Evolutionary conservation across 1,140 invertebrate genomes (phyloP).

Genomic region (Pygmarrhopalites habei): DNA sequence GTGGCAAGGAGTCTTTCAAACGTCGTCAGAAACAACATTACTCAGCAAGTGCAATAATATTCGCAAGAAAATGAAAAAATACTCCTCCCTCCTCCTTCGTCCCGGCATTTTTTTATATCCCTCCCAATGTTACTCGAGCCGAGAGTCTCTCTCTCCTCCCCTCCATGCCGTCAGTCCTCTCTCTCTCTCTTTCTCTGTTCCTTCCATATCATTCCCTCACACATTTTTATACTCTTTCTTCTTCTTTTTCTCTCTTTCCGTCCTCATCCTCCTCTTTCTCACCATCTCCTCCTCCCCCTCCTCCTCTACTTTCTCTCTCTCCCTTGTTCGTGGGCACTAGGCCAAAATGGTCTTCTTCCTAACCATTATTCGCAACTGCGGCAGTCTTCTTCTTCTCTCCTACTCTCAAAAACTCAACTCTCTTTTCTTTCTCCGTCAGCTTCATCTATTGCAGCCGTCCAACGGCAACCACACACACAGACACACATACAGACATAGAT

Average conservation of each 20-base stretch:
- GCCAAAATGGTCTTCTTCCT: constrained; percentile 32
- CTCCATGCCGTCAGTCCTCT: constrained; percentile 7
- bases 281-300: not conserved
- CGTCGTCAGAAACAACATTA: constrained; percentile 33
- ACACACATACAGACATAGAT: constrained; percentile 4
- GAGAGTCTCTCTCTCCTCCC: not conserved
- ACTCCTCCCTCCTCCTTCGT: too few species aligned
- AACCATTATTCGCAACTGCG: constrained; percentile 37
- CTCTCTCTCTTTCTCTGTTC: too few species aligned
- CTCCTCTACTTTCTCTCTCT: not conserved
- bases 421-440: constrained; percentile 1
- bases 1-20: constrained; percentile 31
- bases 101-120: constrained; percentile 28
- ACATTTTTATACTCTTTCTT: not conserved
- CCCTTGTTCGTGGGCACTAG: constrained; percentile 25
- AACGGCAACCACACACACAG: not conserved
- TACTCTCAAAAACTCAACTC: too few species aligned
- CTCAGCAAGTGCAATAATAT: constrained; percentile 36
- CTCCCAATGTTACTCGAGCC: not conserved
- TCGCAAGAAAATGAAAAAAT: constrained; percentile 34
- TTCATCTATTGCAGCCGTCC: constrained; percentile 3
- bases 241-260: not conserved
- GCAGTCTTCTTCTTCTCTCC: constrained; percentile 28
- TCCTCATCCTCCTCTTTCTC: not conserved
- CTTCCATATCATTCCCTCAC: constrained; percentile 23